These are phyloP conservation scores for Cottus gobio DNA, from an alignment of 2,113 vertebrate genomes.

Conservation along the genomic window DNA sequence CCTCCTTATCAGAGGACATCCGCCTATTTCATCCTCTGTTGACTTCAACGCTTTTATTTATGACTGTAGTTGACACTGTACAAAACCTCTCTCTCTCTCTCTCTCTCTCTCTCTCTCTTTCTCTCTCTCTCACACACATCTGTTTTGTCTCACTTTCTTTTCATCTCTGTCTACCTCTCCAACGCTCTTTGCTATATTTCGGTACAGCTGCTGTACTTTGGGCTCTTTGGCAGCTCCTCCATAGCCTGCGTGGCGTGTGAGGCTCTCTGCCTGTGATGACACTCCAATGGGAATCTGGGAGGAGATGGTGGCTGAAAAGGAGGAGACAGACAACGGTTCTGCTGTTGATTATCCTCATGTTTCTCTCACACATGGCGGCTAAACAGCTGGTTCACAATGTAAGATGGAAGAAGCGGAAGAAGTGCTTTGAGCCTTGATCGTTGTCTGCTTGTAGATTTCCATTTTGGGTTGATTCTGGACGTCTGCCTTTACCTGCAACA, in stretches of 20 bases:
- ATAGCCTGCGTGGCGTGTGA: constrained; percentile 19
- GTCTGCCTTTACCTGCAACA: background rate
- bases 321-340: constrained; percentile 17
- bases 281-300: constrained; percentile 43
- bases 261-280: constrained; percentile 43
- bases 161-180: constrained; percentile 41
- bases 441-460: background rate
- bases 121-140: background rate
- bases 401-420: background rate
- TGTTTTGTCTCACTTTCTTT: constrained; percentile 31
- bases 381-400: constrained; percentile 21
- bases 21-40: constrained; percentile 24
- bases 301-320: constrained; percentile 44
- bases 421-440: background rate
- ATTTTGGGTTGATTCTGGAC: background rate
- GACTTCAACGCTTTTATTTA: constrained; percentile 14
- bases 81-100: constrained; percentile 17
- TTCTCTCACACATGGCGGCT: constrained; percentile 17
- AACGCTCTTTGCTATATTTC: constrained; percentile 23
- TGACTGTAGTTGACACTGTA: constrained; percentile 32
- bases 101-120: too few species aligned
- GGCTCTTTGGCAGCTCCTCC: constrained; percentile 56
- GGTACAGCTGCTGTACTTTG: constrained; percentile 16
- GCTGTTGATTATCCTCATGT: constrained; percentile 42
- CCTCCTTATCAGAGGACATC: constrained; percentile 22